Percentiles rank a stretch among this genome's conserved stretches.
phyloP scores from a whole-genome alignment of 2,888 invertebrate species.

The Clistopyga incitator region DNA sequence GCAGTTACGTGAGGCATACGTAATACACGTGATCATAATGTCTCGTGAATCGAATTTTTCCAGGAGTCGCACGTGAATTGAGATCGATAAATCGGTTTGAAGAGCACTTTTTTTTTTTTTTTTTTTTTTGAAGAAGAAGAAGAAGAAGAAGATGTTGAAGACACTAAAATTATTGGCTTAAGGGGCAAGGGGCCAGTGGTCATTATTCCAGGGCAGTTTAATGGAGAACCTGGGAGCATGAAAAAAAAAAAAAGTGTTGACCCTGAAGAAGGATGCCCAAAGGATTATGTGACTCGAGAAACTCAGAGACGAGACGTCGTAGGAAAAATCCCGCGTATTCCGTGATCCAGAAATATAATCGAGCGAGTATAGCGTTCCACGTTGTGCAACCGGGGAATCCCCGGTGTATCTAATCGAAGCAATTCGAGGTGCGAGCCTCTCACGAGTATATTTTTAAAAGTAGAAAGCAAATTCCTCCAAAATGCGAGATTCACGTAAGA shows the following conservation, averaged over 20 bases:
- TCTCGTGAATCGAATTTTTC: too few relatives aligned
- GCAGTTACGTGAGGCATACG: conserved; percentile 39
- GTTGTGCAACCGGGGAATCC: conserved; percentile 18
- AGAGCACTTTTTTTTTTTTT: not conserved
- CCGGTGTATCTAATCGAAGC: not conserved
- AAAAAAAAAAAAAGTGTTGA: not conserved
- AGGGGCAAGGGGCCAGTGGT: not conserved
- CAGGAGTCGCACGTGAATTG: not conserved
- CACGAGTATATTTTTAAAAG: conserved; percentile 17
- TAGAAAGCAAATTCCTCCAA: conserved; percentile 41
- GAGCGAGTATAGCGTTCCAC: not conserved
- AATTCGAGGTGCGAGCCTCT: not conserved
- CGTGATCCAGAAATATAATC: conserved; percentile 23
- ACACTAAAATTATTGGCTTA: not conserved
- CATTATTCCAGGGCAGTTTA: conserved; percentile 21
- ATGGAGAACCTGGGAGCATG: conserved; percentile 9
- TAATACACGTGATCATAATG: conserved; percentile 27
- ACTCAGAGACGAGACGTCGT: not conserved
- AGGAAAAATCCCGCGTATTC: conserved; percentile 6
- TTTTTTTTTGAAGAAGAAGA: too few relatives aligned
- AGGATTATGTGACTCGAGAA: conserved; percentile 13
- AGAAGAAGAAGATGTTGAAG: not conserved
- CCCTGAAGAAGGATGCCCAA: not conserved
- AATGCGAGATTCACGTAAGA: too few relatives aligned
- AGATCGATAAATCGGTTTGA: conserved; percentile 15